Evolutionary conservation across 2,888 invertebrate species (phyloP).

Genomic region (Campoplex nolae): DNA sequence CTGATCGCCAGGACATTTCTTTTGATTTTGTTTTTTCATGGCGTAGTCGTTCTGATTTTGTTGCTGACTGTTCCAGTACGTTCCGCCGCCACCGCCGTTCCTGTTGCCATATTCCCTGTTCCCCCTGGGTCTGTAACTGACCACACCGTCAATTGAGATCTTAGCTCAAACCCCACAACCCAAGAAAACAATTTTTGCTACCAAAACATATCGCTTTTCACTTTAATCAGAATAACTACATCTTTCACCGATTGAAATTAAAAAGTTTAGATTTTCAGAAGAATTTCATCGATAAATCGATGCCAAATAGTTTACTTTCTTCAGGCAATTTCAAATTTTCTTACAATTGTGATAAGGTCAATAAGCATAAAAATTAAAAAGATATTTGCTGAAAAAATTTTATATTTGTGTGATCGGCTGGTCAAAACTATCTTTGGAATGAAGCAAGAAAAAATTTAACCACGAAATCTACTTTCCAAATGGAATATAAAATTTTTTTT

Average conservation of each 20-base stretch:
- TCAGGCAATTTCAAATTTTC: neutral
- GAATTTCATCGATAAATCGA: neutral
- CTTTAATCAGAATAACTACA: neutral
- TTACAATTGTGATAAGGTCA: neutral
- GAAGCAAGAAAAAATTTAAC: neutral
- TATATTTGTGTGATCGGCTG: neutral
- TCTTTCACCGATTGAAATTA: neutral
- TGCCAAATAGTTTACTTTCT: neutral
- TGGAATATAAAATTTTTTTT: neutral
- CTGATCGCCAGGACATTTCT: conserved; percentile 90
- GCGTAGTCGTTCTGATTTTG: conserved; percentile 73
- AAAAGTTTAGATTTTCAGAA: neutral
- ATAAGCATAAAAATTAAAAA: neutral
- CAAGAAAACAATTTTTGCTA: neutral
- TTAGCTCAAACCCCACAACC: neutral
- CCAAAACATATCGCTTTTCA: neutral
- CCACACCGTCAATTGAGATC: conserved; percentile 20
- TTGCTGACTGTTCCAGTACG: conserved; percentile 81
- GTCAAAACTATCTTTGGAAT: neutral
- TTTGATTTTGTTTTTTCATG: conserved; percentile 80
- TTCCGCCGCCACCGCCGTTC: conserved; percentile 77
- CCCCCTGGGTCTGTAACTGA: conserved; percentile 81
- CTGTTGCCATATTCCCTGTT: conserved; percentile 82
- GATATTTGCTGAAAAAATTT: neutral
- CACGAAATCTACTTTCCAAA: neutral